A percentile compares a stretch with the other conserved stretches of the same genome.
Evolutionary conservation across 2,113 vertebrate genomes (phyloP).

Genomic region (Tricholaema leucomelas): DNA sequence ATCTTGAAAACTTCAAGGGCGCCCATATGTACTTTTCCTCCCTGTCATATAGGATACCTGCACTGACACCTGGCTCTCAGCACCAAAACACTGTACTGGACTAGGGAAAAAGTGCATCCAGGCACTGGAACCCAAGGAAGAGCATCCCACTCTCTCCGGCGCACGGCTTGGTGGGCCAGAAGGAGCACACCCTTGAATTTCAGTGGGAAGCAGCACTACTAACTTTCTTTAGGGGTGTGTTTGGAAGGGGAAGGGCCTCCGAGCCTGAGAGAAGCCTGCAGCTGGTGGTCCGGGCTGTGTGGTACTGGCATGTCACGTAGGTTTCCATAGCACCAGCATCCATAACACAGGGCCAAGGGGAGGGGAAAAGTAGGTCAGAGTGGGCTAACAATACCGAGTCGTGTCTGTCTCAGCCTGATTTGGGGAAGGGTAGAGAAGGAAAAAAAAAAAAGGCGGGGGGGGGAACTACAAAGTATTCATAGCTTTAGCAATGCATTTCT

Average conservation of each 20-base stretch:
- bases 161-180: neutral
- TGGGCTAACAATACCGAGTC: constrained; percentile 45
- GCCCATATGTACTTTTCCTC: neutral
- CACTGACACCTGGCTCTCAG: rapidly evolving
- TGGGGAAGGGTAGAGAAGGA: neutral
- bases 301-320: constrained; percentile 16
- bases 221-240: neutral
- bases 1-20: neutral
- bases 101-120: neutral
- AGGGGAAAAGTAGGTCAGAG: constrained; percentile 64
- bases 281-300: constrained; percentile 40
- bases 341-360: constrained; percentile 14
- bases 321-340: constrained; percentile 70
- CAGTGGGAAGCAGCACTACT: neutral
- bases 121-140: neutral
- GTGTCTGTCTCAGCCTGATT: constrained; percentile 9
- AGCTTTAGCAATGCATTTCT: neutral
- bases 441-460: too few species aligned
- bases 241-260: neutral
- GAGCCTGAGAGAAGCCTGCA: neutral
- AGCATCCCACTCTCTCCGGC: rapidly evolving
- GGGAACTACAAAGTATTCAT: neutral
- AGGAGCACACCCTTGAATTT: neutral
- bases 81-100: neutral
- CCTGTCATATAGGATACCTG: rapidly evolving